Base-by-base conservation (phyloP, 2,797 vertebrate genomes). In the Paedocypris micromegethes region DNA sequence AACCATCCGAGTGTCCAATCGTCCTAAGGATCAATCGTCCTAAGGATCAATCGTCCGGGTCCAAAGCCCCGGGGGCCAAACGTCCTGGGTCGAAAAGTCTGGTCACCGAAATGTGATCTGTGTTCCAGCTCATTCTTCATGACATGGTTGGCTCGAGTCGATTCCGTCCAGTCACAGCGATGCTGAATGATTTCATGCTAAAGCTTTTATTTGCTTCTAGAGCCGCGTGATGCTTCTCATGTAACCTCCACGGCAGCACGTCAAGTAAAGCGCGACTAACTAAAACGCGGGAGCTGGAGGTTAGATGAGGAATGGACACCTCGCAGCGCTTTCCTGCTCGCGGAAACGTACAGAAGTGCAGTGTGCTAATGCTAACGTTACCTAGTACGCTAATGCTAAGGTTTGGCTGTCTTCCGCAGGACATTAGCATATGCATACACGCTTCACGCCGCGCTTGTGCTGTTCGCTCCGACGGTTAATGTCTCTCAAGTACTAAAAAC, bases 401-500 rank as follows among this genome's bases (percentile, higher is more conserved):
- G 85, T 86, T 86, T 85, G 9, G 23, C 9, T 58, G 41, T 54
- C 73, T 77, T 85, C 86, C 85, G 79, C 82, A 87, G 81, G 86
- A 83, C 83, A 84, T 86, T 83, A 81, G 83, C 81, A 77, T 78
- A 85, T 84, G 79, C 83, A 79, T 83, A 83, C 79, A 85, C 86
- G 23, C 77, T 86, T 87, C 82, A 82, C 84, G 85, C 87, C 80
- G 88, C 77, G 85, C 85, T 87, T 86, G 84, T 86, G 82, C 81
- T 86, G 83, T 86, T 83, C 87, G 85, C 60, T 75, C 72, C 63
- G 23, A 23, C 23, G 58, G 60, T 58, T 59, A 75, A 50, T 63
- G 59, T 60, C 2, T 54, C 64, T 67, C 43, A 44, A 64, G 66
- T 60, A 70, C 70, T 78, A 80, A 80, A 80, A 71, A 55, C 70